Evolutionary conservation across 2,888 invertebrate species (phyloP).

Genomic region (Entomobrya multifasciata): DNA sequence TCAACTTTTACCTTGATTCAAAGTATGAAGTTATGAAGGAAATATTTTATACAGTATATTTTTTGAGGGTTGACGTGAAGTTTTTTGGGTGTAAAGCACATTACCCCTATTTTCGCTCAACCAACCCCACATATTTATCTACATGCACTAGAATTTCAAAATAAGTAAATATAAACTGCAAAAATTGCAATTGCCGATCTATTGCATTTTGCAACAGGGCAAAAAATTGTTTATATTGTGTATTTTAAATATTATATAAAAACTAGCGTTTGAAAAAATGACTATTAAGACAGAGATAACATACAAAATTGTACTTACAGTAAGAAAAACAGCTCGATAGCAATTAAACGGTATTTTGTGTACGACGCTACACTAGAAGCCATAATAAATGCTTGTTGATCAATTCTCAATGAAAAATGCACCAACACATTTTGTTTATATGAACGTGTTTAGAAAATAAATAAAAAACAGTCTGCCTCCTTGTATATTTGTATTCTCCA

Average conservation of each 20-base stretch:
- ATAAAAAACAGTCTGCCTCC: conserved; percentile 44
- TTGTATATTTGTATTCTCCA: neutral
- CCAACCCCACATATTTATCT: too few relatives aligned
- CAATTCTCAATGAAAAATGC: conserved; percentile 10
- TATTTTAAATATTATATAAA: neutral
- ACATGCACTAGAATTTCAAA: too few relatives aligned
- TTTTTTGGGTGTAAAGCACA: conserved; percentile 33
- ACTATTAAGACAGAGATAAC: conserved; percentile 65
- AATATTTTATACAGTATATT: too few relatives aligned
- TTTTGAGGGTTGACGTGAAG: neutral
- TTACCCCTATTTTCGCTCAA: conserved; percentile 47
- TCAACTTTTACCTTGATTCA: conserved; percentile 37
- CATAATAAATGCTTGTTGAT: too few relatives aligned
- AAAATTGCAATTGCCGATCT: too few relatives aligned
- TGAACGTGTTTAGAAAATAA: neutral
- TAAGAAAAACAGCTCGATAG: conserved; percentile 70
- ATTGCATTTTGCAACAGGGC: too few relatives aligned
- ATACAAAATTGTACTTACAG: conserved; percentile 68
- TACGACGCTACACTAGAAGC: too few relatives aligned
- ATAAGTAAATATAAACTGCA: too few relatives aligned
- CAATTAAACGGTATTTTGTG: conserved; percentile 28
- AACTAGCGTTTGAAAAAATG: conserved; percentile 47
- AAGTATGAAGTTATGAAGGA: conserved; percentile 1
- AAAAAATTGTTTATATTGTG: too few relatives aligned
- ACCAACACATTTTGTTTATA: neutral